Percentiles rank a stretch among this genome's conserved stretches.
phyloP scores from a whole-genome alignment of 1,140 invertebrate species.

The Nymphalis io region DNA sequence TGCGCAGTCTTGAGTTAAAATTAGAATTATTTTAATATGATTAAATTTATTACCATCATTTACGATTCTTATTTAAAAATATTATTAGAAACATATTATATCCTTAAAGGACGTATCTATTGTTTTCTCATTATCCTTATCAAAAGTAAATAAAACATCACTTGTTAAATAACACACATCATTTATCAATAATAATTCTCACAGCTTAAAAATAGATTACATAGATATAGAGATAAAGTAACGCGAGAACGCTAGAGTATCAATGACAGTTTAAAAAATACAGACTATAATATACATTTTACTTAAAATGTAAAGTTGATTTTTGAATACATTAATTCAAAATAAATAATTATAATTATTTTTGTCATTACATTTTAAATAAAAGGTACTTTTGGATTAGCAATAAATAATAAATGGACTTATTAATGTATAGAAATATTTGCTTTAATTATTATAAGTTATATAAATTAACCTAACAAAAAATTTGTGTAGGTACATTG shows the following conservation, averaged over 20 bases:
- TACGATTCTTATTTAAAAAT: background rate
- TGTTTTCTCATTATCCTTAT: background rate
- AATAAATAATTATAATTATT: too few relatives aligned
- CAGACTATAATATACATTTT: background rate
- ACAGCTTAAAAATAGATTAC: slow-evolving; percentile 3
- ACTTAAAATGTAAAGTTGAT: too few relatives aligned
- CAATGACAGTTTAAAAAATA: background rate
- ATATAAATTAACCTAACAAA: background rate
- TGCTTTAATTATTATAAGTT: too few relatives aligned
- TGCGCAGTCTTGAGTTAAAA: slow-evolving; percentile 14
- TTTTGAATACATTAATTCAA: too few relatives aligned
- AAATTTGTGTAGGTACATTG: slow-evolving; percentile 24
- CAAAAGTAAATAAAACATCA: background rate
- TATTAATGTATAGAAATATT: too few relatives aligned
- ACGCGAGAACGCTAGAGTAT: background rate
- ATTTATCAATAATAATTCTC: slow-evolving; percentile 19
- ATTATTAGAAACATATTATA: background rate
- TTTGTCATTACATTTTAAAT: too few relatives aligned
- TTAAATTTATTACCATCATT: background rate
- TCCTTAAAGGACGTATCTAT: background rate
- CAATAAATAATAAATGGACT: too few relatives aligned
- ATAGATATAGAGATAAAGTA: too few relatives aligned
- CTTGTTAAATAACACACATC: background rate
- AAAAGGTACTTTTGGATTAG: too few relatives aligned
- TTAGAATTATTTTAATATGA: slow-evolving; percentile 5